Percentiles rank a stretch among this genome's conserved stretches.
phyloP scores from a whole-genome alignment of 1,140 invertebrate genomes.

The Eriosoma lanigerum region DNA sequence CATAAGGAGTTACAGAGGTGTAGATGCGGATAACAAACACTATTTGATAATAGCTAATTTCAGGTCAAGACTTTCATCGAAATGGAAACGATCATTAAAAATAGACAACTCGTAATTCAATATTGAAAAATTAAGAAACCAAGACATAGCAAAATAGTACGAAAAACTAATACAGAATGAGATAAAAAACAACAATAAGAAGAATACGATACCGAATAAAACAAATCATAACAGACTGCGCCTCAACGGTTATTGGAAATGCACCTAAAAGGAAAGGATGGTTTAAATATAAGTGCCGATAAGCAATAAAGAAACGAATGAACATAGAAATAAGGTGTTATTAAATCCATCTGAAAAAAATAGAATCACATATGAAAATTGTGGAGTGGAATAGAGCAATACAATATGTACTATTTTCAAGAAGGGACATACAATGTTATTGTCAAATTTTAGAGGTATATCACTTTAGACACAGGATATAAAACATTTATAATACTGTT shows the following conservation, averaged over 20 bases:
- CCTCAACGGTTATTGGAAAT: not conserved
- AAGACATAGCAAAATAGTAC: conserved; percentile 20
- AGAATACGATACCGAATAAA: not conserved
- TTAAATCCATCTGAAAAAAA: conserved; percentile 8
- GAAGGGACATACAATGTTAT: too few relatives aligned
- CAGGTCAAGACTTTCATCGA: conserved; percentile 35
- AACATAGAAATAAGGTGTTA: conserved; percentile 6
- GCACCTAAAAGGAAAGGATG: conserved; percentile 3
- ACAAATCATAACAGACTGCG: conserved; percentile 23
- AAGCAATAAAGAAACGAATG: not conserved
- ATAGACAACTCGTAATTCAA: conserved; percentile 3
- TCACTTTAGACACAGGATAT: too few relatives aligned
- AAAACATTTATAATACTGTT: too few relatives aligned
- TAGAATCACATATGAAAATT: conserved; percentile 8
- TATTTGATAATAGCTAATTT: conserved; percentile 52
- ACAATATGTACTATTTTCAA: too few relatives aligned
- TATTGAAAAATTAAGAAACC: conserved; percentile 13
- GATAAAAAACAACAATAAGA: conserved; percentile 1
- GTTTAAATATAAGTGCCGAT: conserved; percentile 5
- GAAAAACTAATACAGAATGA: conserved; percentile 21
- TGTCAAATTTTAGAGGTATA: too few relatives aligned
- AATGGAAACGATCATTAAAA: conserved; percentile 12
- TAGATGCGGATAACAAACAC: conserved; percentile 47
- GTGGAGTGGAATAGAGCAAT: not conserved
- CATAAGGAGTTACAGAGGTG: too few relatives aligned